Conservation (phyloP, 2,113 vertebrate species). For the Heloderma charlesbogerti region DNA sequence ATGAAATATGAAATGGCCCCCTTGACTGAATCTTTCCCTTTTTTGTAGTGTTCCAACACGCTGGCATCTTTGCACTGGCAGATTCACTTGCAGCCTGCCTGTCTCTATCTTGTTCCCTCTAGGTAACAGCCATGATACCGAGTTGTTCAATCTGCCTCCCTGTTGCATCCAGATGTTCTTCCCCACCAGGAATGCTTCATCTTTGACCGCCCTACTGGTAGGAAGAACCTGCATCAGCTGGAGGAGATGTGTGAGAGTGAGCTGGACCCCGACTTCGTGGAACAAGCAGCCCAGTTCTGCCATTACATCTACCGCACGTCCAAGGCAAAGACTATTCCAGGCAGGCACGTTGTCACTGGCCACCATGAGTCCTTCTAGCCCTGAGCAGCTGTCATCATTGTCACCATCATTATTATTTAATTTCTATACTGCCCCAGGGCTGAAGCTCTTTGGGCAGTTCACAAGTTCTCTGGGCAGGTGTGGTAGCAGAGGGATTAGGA, state of each 20-base stretch:
- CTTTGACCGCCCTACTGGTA: conserved; percentile 58
- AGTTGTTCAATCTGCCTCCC: conserved; percentile 59
- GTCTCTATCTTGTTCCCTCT: neutral
- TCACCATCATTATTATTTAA: too few species aligned
- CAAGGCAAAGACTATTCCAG: conserved; percentile 63
- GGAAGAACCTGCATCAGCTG: conserved; percentile 56
- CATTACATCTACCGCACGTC: conserved; percentile 50
- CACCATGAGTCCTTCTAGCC: neutral
- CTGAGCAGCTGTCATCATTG: neutral
- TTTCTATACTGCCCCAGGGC: too few species aligned
- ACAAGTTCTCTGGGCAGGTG: too few species aligned
- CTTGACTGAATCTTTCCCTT: neutral
- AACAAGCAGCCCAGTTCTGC: conserved; percentile 54
- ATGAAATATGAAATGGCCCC: neutral
- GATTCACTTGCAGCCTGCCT: neutral
- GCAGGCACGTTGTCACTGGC: conserved; percentile 60
- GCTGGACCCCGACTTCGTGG: conserved; percentile 50
- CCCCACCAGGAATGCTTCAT: conserved; percentile 61
- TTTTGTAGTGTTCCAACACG: too few species aligned
- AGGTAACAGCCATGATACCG: conserved; percentile 3
- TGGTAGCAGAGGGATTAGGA: too few species aligned
- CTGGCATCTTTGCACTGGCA: too few species aligned
- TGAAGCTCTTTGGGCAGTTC: too few species aligned
- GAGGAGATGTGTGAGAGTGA: conserved; percentile 57
- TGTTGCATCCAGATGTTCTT: conserved; percentile 70